These are phyloP conservation scores for Rhopalosiphum maidis DNA, from an alignment of 1,140 invertebrate species.

Conservation along the genomic window DNA sequence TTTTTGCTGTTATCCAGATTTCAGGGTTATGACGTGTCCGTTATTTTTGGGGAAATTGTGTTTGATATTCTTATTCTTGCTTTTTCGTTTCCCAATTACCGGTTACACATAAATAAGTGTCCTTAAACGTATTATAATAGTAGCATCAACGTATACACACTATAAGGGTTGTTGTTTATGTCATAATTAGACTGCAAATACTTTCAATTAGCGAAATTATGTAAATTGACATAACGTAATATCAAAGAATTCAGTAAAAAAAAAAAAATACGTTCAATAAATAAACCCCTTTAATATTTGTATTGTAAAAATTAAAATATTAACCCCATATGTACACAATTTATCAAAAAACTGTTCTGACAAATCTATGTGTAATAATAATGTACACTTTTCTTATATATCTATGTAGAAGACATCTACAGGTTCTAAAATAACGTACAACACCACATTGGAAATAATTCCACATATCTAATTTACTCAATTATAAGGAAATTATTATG, in stretches of 20 bases:
- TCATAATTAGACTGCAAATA: not conserved
- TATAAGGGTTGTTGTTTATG: not conserved
- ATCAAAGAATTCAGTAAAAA: not conserved
- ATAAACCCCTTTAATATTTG: not conserved
- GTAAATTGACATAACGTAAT: not conserved
- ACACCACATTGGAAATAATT: not conserved
- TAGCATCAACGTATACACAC: not conserved
- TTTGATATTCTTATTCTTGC: not conserved
- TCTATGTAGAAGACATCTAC: not conserved
- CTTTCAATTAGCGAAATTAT: not conserved
- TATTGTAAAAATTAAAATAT: not conserved
- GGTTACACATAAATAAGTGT: not conserved
- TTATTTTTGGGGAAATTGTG: slow-evolving; percentile 13
- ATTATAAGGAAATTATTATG: not conserved
- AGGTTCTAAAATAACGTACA: not conserved
- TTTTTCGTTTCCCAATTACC: not conserved
- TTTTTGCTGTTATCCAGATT: slow-evolving; percentile 30
- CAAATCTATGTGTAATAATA: no score
- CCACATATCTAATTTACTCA: not conserved
- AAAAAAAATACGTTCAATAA: not conserved
- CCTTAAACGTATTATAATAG: not conserved
- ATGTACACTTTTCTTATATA: not conserved
- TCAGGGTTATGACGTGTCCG: slow-evolving; percentile 23
- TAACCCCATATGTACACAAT: not conserved
- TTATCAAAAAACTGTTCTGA: no score